A percentile compares a stretch with the other conserved stretches of the same genome.
phyloP scores from a whole-genome alignment of 2,797 vertebrate species.

The Anolis apletophallus region DNA sequence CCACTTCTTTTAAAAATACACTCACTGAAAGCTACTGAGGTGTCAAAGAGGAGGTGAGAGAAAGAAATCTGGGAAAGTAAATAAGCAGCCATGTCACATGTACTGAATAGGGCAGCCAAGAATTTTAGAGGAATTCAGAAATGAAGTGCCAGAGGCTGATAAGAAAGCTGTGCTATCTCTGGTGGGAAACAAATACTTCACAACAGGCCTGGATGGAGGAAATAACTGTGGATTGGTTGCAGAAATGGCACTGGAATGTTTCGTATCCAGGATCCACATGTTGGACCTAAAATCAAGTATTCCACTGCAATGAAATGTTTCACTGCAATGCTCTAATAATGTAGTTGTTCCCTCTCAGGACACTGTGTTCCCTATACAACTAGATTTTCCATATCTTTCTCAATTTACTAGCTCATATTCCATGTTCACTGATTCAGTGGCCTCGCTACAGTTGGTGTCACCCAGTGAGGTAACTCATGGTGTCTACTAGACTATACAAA shows the following conservation, averaged over 20 bases:
- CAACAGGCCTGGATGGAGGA: background rate
- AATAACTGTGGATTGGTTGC: background rate
- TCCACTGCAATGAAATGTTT: background rate
- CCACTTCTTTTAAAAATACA: slow-evolving; percentile 36
- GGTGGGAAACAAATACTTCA: slow-evolving; percentile 1
- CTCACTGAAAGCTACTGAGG: slow-evolving; percentile 10
- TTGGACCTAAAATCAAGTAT: background rate
- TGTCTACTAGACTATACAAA: no score
- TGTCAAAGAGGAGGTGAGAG: slow-evolving; percentile 23
- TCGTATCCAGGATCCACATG: background rate
- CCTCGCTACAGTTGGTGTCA: no score
- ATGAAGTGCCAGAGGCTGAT: slow-evolving; percentile 31
- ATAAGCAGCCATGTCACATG: slow-evolving; percentile 30
- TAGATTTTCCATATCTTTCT: background rate
- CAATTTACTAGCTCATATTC: background rate
- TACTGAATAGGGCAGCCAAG: slow-evolving; percentile 21
- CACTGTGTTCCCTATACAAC: no score
- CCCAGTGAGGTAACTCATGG: no score
- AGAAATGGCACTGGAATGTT: background rate
- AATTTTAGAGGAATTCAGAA: slow-evolving; percentile 22
- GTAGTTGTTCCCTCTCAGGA: background rate
- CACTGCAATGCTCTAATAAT: background rate
- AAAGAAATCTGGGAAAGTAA: slow-evolving; percentile 30
- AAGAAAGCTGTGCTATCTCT: slow-evolving; percentile 17
- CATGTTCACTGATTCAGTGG: no score